These are phyloP conservation scores for Ylistrum balloti DNA, from an alignment of 1,140 invertebrate genomes.

Conservation along the genomic window DNA sequence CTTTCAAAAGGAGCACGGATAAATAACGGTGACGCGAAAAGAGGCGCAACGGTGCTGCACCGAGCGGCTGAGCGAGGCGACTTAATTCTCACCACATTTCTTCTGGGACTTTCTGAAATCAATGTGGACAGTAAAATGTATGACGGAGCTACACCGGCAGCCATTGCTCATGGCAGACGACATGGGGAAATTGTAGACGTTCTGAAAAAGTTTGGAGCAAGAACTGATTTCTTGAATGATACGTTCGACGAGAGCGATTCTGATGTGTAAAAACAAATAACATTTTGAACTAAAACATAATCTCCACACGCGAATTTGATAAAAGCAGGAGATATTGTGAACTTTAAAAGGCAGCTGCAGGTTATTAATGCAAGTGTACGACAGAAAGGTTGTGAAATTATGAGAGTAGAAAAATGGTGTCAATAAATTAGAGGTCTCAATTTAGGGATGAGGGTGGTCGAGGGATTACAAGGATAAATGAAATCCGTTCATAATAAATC, in stretches of 20 bases:
- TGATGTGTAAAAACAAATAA: background rate
- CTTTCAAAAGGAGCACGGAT: slow-evolving; percentile 97
- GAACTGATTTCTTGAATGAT: slow-evolving; percentile 11
- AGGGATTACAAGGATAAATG: background rate
- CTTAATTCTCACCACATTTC: slow-evolving; percentile 43
- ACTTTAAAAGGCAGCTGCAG: background rate
- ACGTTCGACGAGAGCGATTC: background rate
- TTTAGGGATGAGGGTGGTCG: too few species aligned
- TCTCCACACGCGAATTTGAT: background rate
- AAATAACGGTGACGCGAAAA: slow-evolving; percentile 92
- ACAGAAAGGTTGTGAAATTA: background rate
- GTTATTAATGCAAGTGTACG: background rate
- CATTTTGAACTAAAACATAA: background rate
- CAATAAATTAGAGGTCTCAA: too few species aligned
- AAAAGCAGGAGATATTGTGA: background rate
- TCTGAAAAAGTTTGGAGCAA: slow-evolving; percentile 48
- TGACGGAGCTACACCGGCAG: slow-evolving; percentile 54
- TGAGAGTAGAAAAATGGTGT: background rate
- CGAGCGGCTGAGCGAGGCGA: slow-evolving; percentile 48
- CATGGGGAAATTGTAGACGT: slow-evolving; percentile 47
- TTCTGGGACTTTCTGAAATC: slow-evolving; percentile 44
- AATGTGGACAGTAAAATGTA: slow-evolving; percentile 58
- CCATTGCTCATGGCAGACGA: slow-evolving; percentile 44
- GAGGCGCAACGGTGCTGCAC: slow-evolving; percentile 60
- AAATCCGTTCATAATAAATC: background rate